Evolutionary conservation across 2,113 vertebrate species (phyloP), one percentile per base, ranked within the genome.

Genomic region (Crotalus horridus): DNA sequence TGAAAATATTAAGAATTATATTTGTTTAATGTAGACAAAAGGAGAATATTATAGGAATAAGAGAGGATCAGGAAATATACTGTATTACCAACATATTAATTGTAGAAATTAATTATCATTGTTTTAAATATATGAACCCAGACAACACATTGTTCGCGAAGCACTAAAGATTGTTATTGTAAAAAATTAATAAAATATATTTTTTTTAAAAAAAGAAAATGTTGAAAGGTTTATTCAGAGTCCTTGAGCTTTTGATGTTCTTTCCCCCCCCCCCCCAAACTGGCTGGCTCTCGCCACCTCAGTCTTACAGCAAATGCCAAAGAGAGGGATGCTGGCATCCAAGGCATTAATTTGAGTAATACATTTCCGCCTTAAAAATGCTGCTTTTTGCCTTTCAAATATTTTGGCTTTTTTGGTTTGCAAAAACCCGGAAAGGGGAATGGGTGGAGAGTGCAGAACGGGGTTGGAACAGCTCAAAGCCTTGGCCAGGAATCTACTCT

Each of bases 401-500:
- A n/a, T 59, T 51, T 59, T 59, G 54, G 54, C 81, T 69, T 54
- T 59, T 92, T 88, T 46, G n/a, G 17, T 81, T 81, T 87, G 6
- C 48, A 51, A 21, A 53, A 51, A 29, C 21, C 55, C 56, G 29
- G 39, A 33, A 61, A 51, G 91, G 26, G 43, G 91, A 15, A 43
- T 0, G 55, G 81, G 43, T 7, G 21, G 33, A 13, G 85, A 58
- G 81, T 39, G 24, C 9, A 53, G 33, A 54, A 53, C 2, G 5
- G 10, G 46, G 26, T 29, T 9, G 15, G 74, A 95, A 93, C 93
- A 93, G 94, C 91, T 0, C 58, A 95, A 94, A 93, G 94, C 93
- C 48, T 61, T 0, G 89, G 95, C 96, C 95, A 95, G 96, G 2
- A 93, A 95, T 2, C 0, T 0, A 95, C 88, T 92, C 94, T 95